phyloP scores from a whole-genome alignment of 2,888 invertebrate species.

The Polia nebulosa region DNA sequence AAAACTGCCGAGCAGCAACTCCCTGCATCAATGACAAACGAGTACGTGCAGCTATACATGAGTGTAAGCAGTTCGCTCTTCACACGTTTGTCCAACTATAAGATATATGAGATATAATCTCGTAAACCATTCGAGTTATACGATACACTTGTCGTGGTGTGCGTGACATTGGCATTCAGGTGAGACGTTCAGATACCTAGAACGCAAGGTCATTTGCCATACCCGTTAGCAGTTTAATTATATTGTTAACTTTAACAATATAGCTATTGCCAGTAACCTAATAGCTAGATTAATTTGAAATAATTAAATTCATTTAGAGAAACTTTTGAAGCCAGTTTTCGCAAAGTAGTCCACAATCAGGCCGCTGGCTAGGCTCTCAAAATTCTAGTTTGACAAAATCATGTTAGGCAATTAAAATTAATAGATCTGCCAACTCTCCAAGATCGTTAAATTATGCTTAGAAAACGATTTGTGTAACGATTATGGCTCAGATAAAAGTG shows the following conservation, averaged over 20 bases:
- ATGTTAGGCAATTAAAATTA: constrained; percentile 19
- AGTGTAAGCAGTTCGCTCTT: constrained; percentile 40
- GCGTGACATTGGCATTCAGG: constrained; percentile 85
- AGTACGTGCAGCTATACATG: constrained; percentile 39
- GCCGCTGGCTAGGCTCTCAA: not conserved
- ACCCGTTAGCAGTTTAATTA: constrained; percentile 76
- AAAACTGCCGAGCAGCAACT: constrained; percentile 62
- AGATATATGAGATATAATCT: constrained; percentile 64
- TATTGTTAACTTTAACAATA: constrained; percentile 59
- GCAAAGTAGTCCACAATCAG: constrained; percentile 3
- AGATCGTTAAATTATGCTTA: constrained; percentile 29
- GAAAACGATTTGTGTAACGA: constrained; percentile 4
- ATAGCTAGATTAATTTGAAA: constrained; percentile 28
- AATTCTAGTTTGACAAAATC: constrained; percentile 28
- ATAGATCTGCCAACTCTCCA: constrained; percentile 11
- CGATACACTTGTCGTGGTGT: constrained; percentile 70
- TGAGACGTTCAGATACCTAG: constrained; percentile 82
- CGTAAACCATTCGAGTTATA: constrained; percentile 64
- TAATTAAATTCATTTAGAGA: constrained; percentile 25
- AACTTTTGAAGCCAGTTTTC: constrained; percentile 37
- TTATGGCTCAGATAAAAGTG: constrained; percentile 26
- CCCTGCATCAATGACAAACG: constrained; percentile 55
- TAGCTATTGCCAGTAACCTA: constrained; percentile 31
- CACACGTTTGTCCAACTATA: constrained; percentile 44
- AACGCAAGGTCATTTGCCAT: constrained; percentile 81